Evolutionary conservation across 2,888 invertebrate species (phyloP), one percentile per base, ranked within the genome.

Genomic region (Morinoia aosen): DNA sequence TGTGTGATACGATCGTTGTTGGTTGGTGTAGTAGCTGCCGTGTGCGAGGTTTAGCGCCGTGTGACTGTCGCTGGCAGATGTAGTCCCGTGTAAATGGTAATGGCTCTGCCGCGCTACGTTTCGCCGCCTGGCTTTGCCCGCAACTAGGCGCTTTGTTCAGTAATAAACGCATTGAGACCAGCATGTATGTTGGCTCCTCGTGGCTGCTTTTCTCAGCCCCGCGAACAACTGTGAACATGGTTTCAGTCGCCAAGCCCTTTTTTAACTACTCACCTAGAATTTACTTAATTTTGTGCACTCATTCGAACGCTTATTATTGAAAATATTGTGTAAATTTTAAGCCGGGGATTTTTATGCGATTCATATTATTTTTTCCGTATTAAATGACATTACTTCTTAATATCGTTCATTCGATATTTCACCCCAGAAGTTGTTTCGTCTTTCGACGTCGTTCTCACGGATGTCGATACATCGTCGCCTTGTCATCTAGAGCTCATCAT

Each of bases 401-500:
- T 25, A 10, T 33, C 33, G 90, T 90, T 90, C 90, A 25, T 90
- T 90, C 90, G 16, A 90, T 90, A 48, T 90, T 14, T 57, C 76
- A 57, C 91, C 14, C 16, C 33, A 19, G 93, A 57, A 48, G 93
- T 19, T 57, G 48, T 93, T 4, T 25, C 7, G 93, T 90, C 48
- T 11, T 48, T 56, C 10, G 93, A 48, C 25, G 8, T 76, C 14
- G 76, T 14, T 76, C 76, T 76, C 19, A 76, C 33, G 76, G 58
- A 33, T 57, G 57, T 93, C 93, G 93, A 93, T 93, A 33, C 57
- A 93, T 93, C 93, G n/a, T 93, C 57, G 93, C 57, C 93, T 93
- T 57, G 93, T 93, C 93, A 93, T 93, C 93, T 56, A 57, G 93
- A 57, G 93, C 93, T 93, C 93, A 93, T 93, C 93, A 93, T 57